A percentile compares a stretch with the other conserved stretches of the same genome.
Evolutionary conservation across 2,113 vertebrate species (phyloP).

Genomic region (Misgurnus mizolepis): DNA sequence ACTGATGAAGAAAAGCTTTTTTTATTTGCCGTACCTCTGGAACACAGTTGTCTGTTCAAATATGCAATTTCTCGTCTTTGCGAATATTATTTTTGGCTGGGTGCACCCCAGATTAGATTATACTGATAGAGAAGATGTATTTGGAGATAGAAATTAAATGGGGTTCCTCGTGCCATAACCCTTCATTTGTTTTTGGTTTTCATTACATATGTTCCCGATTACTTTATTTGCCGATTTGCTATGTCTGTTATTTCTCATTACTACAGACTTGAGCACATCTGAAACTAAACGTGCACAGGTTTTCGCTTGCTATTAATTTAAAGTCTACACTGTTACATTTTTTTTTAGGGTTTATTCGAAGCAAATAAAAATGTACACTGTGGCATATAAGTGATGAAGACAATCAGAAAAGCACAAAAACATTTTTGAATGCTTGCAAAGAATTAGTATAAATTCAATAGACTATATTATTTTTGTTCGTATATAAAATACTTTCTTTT

Average conservation of each 20-base stretch:
- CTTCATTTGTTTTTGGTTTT: slow-evolving; percentile 67
- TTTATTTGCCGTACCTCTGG: slow-evolving; percentile 56
- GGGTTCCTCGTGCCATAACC: slow-evolving; percentile 60
- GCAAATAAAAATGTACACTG: neutral
- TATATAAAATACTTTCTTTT: neutral
- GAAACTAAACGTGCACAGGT: slow-evolving; percentile 36
- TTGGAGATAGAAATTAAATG: slow-evolving; percentile 64
- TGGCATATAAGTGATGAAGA: neutral
- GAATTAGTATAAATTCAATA: no score
- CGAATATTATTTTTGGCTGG: slow-evolving; percentile 59
- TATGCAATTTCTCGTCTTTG: slow-evolving; percentile 52
- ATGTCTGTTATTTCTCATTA: slow-evolving; percentile 56
- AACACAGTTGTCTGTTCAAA: slow-evolving; percentile 62
- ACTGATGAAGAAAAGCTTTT: slow-evolving; percentile 57
- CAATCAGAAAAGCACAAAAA: no score
- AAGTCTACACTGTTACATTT: slow-evolving; percentile 10
- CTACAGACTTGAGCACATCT: slow-evolving; percentile 37
- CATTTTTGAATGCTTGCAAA: no score
- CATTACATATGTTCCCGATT: slow-evolving; percentile 69
- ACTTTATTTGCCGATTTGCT: slow-evolving; percentile 56
- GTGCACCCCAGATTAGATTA: slow-evolving; percentile 64
- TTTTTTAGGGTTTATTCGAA: slow-evolving; percentile 23
- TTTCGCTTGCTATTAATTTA: slow-evolving; percentile 17
- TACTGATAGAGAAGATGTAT: slow-evolving; percentile 67
- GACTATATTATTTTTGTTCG: no score